phyloP scores from a whole-genome alignment of 2,888 invertebrate genomes.

The Julus scandinavius region DNA sequence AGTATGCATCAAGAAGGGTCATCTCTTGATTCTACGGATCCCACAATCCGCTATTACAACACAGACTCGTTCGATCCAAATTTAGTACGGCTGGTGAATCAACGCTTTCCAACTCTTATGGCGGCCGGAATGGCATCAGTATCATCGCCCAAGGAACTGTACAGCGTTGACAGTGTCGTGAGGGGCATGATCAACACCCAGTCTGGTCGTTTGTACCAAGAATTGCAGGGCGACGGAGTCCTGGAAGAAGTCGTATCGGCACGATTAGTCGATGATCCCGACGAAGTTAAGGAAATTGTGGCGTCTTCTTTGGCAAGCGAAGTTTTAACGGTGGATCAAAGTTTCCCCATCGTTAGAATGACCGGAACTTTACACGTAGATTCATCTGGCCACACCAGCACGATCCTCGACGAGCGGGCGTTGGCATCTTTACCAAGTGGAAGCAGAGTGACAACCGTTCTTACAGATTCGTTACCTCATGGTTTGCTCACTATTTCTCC shows the following conservation, averaged over 20 bases:
- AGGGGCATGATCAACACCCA: conserved; percentile 37
- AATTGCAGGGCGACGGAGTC: conserved; percentile 24
- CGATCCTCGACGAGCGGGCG: conserved; percentile 48
- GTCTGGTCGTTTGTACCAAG: conserved; percentile 30
- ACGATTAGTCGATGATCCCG: conserved; percentile 44
- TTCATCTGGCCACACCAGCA: neutral
- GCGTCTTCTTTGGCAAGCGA: conserved; percentile 45
- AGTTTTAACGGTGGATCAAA: conserved; percentile 43
- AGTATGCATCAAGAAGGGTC: conserved; percentile 21
- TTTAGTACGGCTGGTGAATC: conserved; percentile 45
- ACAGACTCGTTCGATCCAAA: conserved; percentile 44
- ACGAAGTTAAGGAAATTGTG: conserved; percentile 48
- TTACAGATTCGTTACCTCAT: conserved; percentile 24
- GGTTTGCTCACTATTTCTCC: conserved; percentile 21
- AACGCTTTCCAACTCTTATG: conserved; percentile 45
- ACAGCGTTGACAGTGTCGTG: conserved; percentile 49
- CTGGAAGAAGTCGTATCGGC: conserved; percentile 16
- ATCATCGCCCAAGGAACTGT: conserved; percentile 38
- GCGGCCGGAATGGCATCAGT: neutral
- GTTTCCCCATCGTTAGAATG: conserved; percentile 39
- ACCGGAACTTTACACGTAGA: conserved; percentile 49
- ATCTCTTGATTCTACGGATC: neutral
- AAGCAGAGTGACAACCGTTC: conserved; percentile 42
- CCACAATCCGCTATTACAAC: conserved; percentile 41
- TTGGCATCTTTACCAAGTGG: neutral